These are phyloP conservation scores for Crocidura indochinensis DNA, from an alignment of 2,797 vertebrate genomes.

Conservation along the genomic window DNA sequence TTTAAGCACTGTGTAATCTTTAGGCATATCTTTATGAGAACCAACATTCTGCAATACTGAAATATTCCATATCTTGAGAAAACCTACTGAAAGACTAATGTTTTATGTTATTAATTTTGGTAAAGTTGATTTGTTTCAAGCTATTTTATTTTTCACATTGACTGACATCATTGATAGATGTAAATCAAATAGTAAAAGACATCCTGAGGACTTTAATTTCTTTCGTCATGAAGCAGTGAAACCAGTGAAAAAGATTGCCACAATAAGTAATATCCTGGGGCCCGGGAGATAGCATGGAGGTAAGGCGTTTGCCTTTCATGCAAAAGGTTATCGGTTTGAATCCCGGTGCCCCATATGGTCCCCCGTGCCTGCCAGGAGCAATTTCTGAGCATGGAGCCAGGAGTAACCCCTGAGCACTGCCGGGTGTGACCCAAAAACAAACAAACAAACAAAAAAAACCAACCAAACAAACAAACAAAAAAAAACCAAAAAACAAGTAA, in stretches of 20 bases:
- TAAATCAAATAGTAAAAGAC: neutral
- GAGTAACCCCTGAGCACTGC: no score
- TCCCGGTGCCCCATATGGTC: no score
- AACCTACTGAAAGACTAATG: slow-evolving; percentile 32
- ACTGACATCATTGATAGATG: neutral
- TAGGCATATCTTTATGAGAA: neutral
- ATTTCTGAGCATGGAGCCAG: no score
- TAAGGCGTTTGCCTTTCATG: no score
- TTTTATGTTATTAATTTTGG: slow-evolving; percentile 4
- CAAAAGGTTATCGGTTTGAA: no score
- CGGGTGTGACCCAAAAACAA: no score
- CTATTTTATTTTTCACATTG: slow-evolving; percentile 11
- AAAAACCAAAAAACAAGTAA: neutral
- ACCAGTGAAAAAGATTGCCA: neutral
- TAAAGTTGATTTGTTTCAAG: neutral
- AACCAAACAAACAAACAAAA: no score
- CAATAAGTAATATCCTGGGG: neutral
- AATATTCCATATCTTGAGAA: slow-evolving; percentile 46
- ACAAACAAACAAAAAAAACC: no score
- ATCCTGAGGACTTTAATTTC: neutral
- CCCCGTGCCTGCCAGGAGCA: no score
- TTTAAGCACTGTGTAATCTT: neutral
- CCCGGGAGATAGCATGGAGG: no score
- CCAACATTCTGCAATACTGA: neutral
- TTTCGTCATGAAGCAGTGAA: slow-evolving; percentile 61